Evolutionary conservation across 2,888 invertebrate genomes (phyloP).

Genomic region (Oligia strigilis): DNA sequence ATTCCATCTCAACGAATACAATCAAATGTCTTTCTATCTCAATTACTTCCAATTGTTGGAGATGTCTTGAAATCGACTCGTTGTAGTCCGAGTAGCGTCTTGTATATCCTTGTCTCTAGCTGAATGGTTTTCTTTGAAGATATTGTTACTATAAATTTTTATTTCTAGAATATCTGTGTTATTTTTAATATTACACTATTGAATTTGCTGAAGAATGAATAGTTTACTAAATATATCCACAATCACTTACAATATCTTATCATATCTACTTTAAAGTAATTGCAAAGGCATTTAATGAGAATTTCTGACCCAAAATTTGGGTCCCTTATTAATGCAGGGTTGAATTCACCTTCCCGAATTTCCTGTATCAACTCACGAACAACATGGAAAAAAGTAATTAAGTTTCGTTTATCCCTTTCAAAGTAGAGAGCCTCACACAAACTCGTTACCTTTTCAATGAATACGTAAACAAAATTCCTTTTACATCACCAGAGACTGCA

Average conservation of each 20-base stretch:
- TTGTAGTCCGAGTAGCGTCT: neutral
- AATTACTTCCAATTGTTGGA: slow-evolving; percentile 12
- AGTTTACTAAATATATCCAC: neutral
- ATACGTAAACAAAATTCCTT: neutral
- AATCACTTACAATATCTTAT: neutral
- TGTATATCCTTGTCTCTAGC: neutral
- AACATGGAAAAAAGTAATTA: slow-evolving; percentile 5
- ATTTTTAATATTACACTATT: neutral
- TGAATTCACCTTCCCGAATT: neutral
- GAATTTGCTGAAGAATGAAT: neutral
- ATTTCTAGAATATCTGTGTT: neutral
- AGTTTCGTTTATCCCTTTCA: slow-evolving; percentile 10
- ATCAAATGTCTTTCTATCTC: slow-evolving; percentile 10
- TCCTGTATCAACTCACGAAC: neutral
- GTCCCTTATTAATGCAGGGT: neutral
- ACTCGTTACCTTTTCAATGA: neutral
- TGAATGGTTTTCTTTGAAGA: slow-evolving; percentile 1
- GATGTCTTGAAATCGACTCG: neutral
- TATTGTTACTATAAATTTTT: neutral
- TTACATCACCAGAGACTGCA: slow-evolving; percentile 85
- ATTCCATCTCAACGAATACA: neutral
- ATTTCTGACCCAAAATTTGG: no score
- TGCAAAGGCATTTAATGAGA: neutral
- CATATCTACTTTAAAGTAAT: neutral
- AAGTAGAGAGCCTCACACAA: neutral